A percentile compares a stretch with the other conserved stretches of the same genome.
phyloP scores from a whole-genome alignment of 2,797 vertebrate species.

The Hydrolagus colliei region DNA sequence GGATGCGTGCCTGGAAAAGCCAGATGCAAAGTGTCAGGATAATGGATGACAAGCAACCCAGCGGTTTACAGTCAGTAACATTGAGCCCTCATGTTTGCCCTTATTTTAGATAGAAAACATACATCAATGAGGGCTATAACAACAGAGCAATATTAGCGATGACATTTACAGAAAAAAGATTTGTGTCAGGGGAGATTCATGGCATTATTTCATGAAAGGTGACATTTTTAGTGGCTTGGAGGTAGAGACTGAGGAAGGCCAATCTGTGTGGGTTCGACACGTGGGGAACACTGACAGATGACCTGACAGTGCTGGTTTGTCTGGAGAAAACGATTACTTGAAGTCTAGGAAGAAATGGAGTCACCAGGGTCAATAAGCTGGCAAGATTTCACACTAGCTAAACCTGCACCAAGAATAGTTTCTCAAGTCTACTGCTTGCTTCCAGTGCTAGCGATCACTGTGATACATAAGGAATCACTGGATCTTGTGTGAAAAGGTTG shows the following conservation, averaged over 20 bases:
- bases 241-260: conserved; percentile 10
- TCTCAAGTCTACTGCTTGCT: not conserved
- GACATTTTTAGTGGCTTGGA: conserved; percentile 15
- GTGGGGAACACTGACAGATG: conserved; percentile 25
- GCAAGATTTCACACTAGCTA: conserved; percentile 16
- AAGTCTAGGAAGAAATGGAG: conserved; percentile 27
- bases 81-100: not conserved
- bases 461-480: not conserved
- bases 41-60: conserved; percentile 14
- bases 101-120: conserved; percentile 17
- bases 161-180: conserved; percentile 25
- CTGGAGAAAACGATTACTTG: conserved; percentile 26
- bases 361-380: conserved; percentile 21
- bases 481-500: not conserved
- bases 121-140: not conserved
- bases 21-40: conserved; percentile 22
- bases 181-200: conserved; percentile 23
- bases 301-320: conserved; percentile 26
- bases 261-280: conserved; percentile 9
- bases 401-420: conserved; percentile 17
- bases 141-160: not conserved
- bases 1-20: not conserved
- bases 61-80: conserved; percentile 13
- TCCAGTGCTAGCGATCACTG: not conserved
- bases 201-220: conserved; percentile 27